Base-by-base conservation (phyloP, 2,113 vertebrate species). In the Oenanthe melanoleuca region DNA sequence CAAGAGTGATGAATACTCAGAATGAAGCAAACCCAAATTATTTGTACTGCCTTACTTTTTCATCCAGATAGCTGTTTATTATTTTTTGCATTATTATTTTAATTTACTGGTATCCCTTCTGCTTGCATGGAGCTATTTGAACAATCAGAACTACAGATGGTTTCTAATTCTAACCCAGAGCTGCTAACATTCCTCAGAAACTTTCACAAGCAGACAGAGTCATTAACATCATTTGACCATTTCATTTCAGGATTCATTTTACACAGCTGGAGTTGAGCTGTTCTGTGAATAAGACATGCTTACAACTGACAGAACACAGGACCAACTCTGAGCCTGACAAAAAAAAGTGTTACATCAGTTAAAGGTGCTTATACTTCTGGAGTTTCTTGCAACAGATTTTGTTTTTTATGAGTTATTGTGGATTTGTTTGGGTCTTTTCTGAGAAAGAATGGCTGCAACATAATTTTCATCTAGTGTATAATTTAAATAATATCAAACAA, bases 141-240 rank as follows among this genome's bases (percentile, higher is more conserved):
- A 80, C 72, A 74, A 86, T 13, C 82, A 92, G 94, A 95, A 84
- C 91, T 71, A 60, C 37, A 56, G 59, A 88, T 79, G 72, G 69
- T 88, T 92, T 89, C 86, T 74, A 56, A 93, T 95, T 94, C 82
- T 67, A 74, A 78, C 53, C 23, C 31, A 0, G 86, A 92, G 82
- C 85, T 78, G 88, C 69, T 88, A 90, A 92, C 93, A 88, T 88
- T 96, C 88, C 88, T 95, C 93, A 92, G 88, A 93, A 96, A 97
- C 88, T 97, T 97, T 90, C 2, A 0, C 64, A 72, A 74, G 71
- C 67, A 83, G 88, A 88, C 75, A 78, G 70, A 95, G 52, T 92
- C 93, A 93, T 96, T 96, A 97, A 95, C 92, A 94, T 97, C 95
- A 86, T 95, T 96, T 83, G 86, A 88, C 79, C 92, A 89, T 96